Conservation (phyloP, 92 coral and sea anemone genomes). For the Umimayanthus chanpuru region DNA sequence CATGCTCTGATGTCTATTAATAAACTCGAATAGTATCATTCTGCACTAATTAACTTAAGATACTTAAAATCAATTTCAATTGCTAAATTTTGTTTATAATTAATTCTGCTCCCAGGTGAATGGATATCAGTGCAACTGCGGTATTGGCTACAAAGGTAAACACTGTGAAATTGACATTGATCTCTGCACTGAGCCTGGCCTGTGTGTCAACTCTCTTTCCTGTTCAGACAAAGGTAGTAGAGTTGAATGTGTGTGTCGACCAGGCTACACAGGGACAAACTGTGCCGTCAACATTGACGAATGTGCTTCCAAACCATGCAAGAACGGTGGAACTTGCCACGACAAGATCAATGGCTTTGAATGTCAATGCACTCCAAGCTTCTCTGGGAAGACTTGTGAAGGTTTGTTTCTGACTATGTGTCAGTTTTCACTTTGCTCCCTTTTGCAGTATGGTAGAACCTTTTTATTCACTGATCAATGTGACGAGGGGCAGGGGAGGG, state of each 20-base stretch:
- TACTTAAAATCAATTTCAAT: background rate
- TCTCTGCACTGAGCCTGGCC: constrained; percentile 80
- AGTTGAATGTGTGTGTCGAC: constrained; percentile 82
- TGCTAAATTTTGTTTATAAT: background rate
- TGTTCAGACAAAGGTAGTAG: constrained; percentile 82
- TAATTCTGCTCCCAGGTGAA: constrained; percentile 44
- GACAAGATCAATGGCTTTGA: constrained; percentile 79
- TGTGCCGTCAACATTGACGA: constrained; percentile 93
- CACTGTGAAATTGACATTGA: constrained; percentile 86
- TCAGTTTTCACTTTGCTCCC: background rate
- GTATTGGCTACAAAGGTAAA: constrained; percentile 80
- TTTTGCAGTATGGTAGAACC: too few species aligned
- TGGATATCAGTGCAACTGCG: constrained; percentile 88
- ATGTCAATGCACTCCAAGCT: constrained; percentile 80
- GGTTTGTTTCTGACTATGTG: constrained; percentile 53
- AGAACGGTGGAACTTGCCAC: constrained; percentile 90
- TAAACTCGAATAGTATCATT: background rate
- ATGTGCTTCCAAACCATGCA: constrained; percentile 84
- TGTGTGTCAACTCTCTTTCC: constrained; percentile 77
- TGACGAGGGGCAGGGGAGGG: too few species aligned
- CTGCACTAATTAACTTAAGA: background rate
- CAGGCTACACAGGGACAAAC: constrained; percentile 93
- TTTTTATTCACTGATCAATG: too few species aligned
- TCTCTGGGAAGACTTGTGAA: constrained; percentile 84
- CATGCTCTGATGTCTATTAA: background rate